Base-by-base conservation (phyloP, 2,113 vertebrate species). In the Elaphurus davidianus region DNA sequence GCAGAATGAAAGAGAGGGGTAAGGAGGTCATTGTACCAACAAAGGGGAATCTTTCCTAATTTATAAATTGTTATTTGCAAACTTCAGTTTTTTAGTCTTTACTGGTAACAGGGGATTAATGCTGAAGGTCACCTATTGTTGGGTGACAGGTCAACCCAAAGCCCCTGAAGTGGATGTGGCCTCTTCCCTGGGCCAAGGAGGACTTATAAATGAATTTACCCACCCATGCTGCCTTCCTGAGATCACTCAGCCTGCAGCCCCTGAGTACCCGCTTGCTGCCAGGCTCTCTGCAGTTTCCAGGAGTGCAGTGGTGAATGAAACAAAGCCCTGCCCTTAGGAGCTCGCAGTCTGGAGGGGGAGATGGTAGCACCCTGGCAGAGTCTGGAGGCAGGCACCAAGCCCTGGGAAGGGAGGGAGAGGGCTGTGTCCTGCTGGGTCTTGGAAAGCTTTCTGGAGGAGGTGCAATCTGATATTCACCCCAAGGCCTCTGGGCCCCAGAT, bases 401-500 rank as follows among this genome's bases (percentile, higher is more conserved):
- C 50, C 40, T 30, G 2, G 52, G 55, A 27, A 28, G 47, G 27
- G 50, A 3, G 15, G 6, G 55, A 9, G 23, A 33, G 36, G 21
- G 52, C 76, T 3, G 11, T 25, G 15, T 33, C 60, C 91, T 64
- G 25, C 54, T 47, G 50, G 15, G 40, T 55, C 85, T 86, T 81
- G 60, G 96, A 92, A 87, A 89, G 60, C 93, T 52, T 96, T 67
- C 86, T 43, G 60, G 86, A 96, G 67, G 30, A 82, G 25, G 40
- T 17, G 12, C 86, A 47, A 12, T 14, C 50, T 3, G 71, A 57
- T 55, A 30, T 27, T 91, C 93, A 87, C 91, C 91, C 98, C 86
- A 76, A 92, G 92, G 95, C 81, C 90, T 60, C 78, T 36, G 92
- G 79, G 82, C 89, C 96, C 97, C 97, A 98, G 98, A 97, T 98